Base-by-base conservation (phyloP, 2,888 invertebrate genomes). In the Blera fallax region DNA sequence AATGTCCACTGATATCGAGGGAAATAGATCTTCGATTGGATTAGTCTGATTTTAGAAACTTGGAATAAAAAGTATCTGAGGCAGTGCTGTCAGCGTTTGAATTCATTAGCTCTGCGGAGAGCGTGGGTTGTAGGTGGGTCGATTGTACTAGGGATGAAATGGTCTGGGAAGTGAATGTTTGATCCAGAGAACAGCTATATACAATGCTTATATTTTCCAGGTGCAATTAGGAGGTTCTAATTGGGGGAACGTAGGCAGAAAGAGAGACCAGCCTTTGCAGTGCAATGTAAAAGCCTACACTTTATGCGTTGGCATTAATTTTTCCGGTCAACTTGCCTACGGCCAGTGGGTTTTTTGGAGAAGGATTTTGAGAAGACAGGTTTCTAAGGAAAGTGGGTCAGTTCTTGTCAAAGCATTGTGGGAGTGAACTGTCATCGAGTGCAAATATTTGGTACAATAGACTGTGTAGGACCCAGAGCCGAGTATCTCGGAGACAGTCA, bases 51-150 rank as follows among this genome's bases (percentile, higher is more conserved):
- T 21, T 6, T 34, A 37, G 50, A 18, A 3, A 37, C 50, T 37
- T 45, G 18, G n/a, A 16, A 45, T 8, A 29, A 29, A 29, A 48
- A 29, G 45, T 40, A 40, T 62, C 27, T 40, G 18, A 29, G 50
- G 40, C 37, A 50, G 29, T n/a, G n/a, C 52, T 64, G 73, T 74
- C 73, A 64, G 24, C 40, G 24, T 52, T 74, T 64, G 73, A 74
- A 64, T 64, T 54, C 43, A 74, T 74, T 74, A 74, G 54, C 5
- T 18, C 24, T 11, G 11, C 1, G 16, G 11, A 29, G n/a, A 74
- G 27, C 32, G 73, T 74, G 54, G 73, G 73, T 29, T 43, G 62
- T 40, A 29, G 48, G 72, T 72, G 72, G 72, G 72, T n/a, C 18
- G 32, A 21, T 24, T 43, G 43, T 10, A 29, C 14, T 34, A 18